Evolutionary conservation across 1,140 invertebrate species (phyloP).

Genomic region (Aleiodes sp.): DNA sequence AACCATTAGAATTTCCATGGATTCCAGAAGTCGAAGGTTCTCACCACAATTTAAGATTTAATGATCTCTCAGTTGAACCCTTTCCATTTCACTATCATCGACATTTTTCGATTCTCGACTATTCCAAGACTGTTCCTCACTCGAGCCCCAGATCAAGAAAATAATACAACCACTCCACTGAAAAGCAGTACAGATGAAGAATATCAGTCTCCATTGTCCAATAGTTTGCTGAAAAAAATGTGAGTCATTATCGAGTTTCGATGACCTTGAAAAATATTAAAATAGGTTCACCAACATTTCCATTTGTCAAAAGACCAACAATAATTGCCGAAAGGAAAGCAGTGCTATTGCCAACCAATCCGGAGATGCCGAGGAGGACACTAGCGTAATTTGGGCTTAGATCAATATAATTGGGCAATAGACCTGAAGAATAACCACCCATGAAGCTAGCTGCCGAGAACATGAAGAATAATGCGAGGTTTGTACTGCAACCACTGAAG

Average conservation of each 20-base stretch:
- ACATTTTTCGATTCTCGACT: no score
- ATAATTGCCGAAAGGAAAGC: conserved; percentile 71
- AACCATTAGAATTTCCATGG: no score
- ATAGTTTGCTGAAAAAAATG: no score
- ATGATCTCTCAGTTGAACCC: no score
- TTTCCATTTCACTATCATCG: no score
- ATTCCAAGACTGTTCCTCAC: no score
- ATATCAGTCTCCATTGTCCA: no score
- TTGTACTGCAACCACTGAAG: conserved; percentile 72
- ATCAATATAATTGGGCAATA: conserved; percentile 72
- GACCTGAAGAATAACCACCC: conserved; percentile 74
- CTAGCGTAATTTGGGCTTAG: conserved; percentile 78
- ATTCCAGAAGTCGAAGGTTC: no score
- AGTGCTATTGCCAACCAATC: conserved; percentile 64
- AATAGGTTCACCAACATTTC: conserved; percentile 71
- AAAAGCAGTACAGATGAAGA: no score
- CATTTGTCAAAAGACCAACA: conserved; percentile 70
- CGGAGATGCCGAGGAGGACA: conserved; percentile 69
- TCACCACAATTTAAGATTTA: no score
- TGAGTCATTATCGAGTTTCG: not conserved
- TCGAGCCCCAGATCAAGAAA: no score
- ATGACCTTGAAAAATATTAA: conserved; percentile 44
- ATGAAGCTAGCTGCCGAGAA: conserved; percentile 71
- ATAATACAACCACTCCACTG: no score
- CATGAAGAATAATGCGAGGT: conserved; percentile 70